Evolutionary conservation across 2,888 invertebrate genomes (phyloP), one percentile per base, ranked within the genome.

Genomic region (Sclerodermus sp.): DNA sequence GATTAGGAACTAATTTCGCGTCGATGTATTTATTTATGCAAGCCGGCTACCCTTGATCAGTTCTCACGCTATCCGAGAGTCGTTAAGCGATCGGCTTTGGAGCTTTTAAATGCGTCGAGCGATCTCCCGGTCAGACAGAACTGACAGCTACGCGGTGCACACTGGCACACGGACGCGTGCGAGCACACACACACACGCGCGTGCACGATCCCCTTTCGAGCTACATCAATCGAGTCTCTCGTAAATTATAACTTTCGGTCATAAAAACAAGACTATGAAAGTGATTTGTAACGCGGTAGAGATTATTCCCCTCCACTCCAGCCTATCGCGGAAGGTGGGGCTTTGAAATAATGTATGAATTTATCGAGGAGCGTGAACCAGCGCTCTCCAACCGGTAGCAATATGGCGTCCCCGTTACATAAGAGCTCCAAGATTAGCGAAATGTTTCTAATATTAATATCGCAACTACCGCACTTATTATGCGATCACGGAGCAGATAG

Each of bases 241-340:
- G 60, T 70, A 70, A 69, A 71, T 68, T 66, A 63, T 58, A 60
- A 68, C 64, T 62, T 59, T 63, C 62, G 59, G 62, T 55, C 69
- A 56, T 71, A 71, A 71, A 70, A 71, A 70, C 67, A 57, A 46
- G 59, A 60, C 62, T 68, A 68, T 68, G 66, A 68, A 68, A 70
- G 66, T 70, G 70, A 70, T 67, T 70, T 66, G 65, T 63, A 59
- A 57, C 51, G 55, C 51, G 53, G 48, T 40, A 47, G 46, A 63
- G 49, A 56, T 47, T 47, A 16, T 17, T 46, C 39, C 23, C 48
- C 44, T 37, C 45, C 31, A 13, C 38, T 12, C 23, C 23, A 23
- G 41, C 6, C 37, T 38, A 42, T 51, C 39, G 36, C 16, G 10
- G n/a, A 42, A 47, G 45, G 46, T 44, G 47, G 49, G 44, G 45